Base-by-base conservation (phyloP, 2,797 vertebrate genomes). In the Lutjanus argentimaculatus region DNA sequence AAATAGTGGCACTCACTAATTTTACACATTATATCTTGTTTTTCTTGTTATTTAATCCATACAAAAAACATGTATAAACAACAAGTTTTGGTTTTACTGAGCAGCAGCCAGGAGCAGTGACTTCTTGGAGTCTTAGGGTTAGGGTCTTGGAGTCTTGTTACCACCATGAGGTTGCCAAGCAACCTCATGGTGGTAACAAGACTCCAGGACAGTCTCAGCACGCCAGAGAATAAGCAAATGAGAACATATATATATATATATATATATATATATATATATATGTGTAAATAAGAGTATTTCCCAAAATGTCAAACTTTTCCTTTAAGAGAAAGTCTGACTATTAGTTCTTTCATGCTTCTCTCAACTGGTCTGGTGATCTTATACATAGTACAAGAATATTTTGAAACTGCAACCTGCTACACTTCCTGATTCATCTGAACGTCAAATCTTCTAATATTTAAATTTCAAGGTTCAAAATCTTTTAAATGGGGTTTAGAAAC, bases 161-260 rank as follows among this genome's bases (percentile, higher is more conserved):
- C n/a, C n/a, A n/a, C n/a, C n/a, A n/a, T n/a, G n/a, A n/a, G n/a
- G n/a, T 79, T 78, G 68, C 71, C 49, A 42, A 58, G 75, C 72
- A 83, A 85, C 74, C 53, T 78, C 57, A 55, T 7, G 0, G 14
- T 1, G 15, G 64, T 13, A 15, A 67, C 25, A 74, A 65, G 64
- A 79, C 64, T 72, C 25, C 71, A 40, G 46, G 66, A 82, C 55
- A 21, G 36, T 57, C 45, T 61, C 40, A 68, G 7, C 16, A 45
- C 48, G 21, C 25, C 30, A 22, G 40, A 2, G 6, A 55, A 52
- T 11, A 43, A 62, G 36, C 45, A 9, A 15, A n/a, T n/a, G n/a
- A n/a, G n/a, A n/a, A n/a, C n/a, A n/a, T n/a, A n/a, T n/a, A n/a
- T n/a, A n/a, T n/a, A n/a, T n/a, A n/a, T n/a, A n/a, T n/a, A n/a